Evolutionary conservation across 37 sponge, comb jelly and placozoan genomes (phyloP), one percentile per base, ranked within the genome.

Genomic region (Beroe ovata): DNA sequence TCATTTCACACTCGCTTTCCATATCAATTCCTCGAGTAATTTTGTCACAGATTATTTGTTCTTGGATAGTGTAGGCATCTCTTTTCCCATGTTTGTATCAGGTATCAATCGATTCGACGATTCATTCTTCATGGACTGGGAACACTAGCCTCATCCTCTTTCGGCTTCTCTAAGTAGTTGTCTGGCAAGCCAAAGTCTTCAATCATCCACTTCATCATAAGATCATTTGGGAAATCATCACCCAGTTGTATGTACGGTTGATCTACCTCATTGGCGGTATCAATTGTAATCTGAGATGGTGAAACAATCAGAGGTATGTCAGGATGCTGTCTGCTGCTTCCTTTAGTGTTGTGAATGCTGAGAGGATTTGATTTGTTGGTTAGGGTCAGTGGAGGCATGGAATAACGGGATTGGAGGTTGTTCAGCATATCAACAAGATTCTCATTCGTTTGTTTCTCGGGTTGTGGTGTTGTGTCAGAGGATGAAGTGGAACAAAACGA

Each of bases 331-430:
- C 54, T 47, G 35, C 32, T 29, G 2, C 16, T 11, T 4, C 16
- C 32, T 1, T 11, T 8, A 30, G 69, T 25, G 34, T 34, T 29
- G 69, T 26, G 26, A 35, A 77, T 21, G 84, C 36, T 32, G 84
- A 77, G 84, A 11, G 84, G 69, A 14, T 18, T 14, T 33, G 32
- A 25, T 33, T 25, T 42, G 84, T 77, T 37, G n/a, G 84, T 77
- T 39, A 77, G 84, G 28, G 84, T 77, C 0, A 77, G 84, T 8
- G 84, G 84, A 4, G 84, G 84, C 84, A 77, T 77, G 54, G 54
- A 47, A 26, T 25, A 20, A 4, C 26, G 8, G 3, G 63, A 61
- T 16, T 61, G 63, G 63, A 61, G 26, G 28, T 20, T 26, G 69
- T 37, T 33, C 32, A 66, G 14, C 33, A 66, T 29, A 66, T 66